Evolutionary conservation across 2,888 invertebrate genomes (phyloP).

Genomic region (Eupithecia vulgata): DNA sequence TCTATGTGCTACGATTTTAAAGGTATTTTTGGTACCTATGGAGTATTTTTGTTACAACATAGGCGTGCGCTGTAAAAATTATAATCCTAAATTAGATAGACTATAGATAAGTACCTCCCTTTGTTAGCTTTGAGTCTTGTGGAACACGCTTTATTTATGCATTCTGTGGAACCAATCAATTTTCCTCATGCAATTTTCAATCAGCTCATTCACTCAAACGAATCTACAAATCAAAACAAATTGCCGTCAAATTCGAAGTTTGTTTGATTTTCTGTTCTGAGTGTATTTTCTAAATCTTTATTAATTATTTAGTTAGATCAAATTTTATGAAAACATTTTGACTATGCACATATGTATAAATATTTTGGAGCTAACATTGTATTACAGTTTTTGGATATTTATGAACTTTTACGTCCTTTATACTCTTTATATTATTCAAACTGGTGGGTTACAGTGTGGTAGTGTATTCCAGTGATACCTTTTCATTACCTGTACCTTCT

Average conservation of each 20-base stretch:
- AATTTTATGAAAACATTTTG: neutral
- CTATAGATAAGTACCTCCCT: no score
- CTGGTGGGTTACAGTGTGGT: neutral
- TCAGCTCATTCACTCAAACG: neutral
- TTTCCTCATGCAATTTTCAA: neutral
- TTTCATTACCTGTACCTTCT: neutral
- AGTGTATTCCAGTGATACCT: neutral
- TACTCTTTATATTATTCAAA: neutral
- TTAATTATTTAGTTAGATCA: no score
- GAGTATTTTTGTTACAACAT: no score
- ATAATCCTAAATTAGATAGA: no score
- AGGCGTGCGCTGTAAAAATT: no score
- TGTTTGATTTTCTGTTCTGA: no score
- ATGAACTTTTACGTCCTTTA: neutral
- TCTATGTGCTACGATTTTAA: no score
- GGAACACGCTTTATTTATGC: neutral
- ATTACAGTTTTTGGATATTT: constrained; percentile 81
- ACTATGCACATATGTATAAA: constrained; percentile 55
- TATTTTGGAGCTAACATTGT: constrained; percentile 70
- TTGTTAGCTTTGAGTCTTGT: neutral
- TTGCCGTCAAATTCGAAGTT: constrained; percentile 34
- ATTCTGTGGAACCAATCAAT: constrained; percentile 24
- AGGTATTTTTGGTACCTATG: no score
- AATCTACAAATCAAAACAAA: constrained; percentile 2
- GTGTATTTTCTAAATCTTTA: no score